Evolutionary conservation across 2,797 vertebrate species (phyloP).

Genomic region (Leptodactylus fallax): DNA sequence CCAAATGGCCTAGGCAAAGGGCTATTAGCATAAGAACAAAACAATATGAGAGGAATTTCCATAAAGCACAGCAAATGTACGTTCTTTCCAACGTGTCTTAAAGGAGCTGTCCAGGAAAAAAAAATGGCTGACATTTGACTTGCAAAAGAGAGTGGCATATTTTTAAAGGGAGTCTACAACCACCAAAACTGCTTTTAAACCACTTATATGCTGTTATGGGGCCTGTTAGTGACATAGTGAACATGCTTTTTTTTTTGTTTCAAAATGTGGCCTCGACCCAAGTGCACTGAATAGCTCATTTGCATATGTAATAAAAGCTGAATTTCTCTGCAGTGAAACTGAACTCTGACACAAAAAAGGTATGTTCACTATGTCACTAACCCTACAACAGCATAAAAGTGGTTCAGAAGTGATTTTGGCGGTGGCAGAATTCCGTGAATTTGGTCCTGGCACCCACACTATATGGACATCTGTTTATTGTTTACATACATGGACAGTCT

Average conservation of each 20-base stretch:
- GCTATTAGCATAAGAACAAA: slow-evolving; percentile 45
- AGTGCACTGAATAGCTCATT: no score
- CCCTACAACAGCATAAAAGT: no score
- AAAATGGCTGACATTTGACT: background rate
- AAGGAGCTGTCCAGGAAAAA: background rate
- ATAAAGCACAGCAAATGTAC: slow-evolving; percentile 18
- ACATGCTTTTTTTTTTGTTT: no score
- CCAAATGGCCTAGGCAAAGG: slow-evolving; percentile 33
- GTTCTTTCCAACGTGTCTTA: slow-evolving; percentile 12
- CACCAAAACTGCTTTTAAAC: no score
- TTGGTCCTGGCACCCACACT: background rate
- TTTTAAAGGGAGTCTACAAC: background rate
- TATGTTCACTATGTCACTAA: no score
- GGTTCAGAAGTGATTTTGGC: no score
- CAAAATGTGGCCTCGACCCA: no score
- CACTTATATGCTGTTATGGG: no score
- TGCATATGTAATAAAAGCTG: no score
- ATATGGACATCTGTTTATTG: background rate
- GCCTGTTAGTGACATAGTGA: no score
- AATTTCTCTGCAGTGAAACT: no score
- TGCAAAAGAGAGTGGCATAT: background rate
- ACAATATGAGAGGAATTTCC: slow-evolving; percentile 35
- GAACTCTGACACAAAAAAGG: no score
- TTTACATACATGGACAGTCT: background rate
- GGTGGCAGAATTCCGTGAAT: background rate